Evolutionary conservation across 2,888 invertebrate genomes (phyloP).

Genomic region (Cantharis lateralis): DNA sequence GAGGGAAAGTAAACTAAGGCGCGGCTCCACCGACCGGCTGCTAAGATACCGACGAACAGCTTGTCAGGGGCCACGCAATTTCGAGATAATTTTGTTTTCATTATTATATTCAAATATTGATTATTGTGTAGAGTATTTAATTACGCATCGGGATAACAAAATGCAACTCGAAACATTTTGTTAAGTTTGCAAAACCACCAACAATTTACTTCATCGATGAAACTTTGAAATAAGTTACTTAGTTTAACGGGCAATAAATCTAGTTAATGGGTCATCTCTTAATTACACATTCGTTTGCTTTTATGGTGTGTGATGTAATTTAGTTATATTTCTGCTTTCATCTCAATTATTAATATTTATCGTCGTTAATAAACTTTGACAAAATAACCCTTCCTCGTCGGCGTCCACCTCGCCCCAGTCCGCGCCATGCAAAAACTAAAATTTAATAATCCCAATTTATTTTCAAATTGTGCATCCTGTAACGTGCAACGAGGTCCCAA

Average conservation of each 20-base stretch:
- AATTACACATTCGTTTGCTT: constrained; percentile 27
- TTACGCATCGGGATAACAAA: constrained; percentile 1
- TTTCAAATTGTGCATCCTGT: background rate
- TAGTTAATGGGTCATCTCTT: constrained; percentile 27
- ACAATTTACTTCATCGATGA: constrained; percentile 11
- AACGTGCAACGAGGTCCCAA: background rate
- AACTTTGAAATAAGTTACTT: constrained; percentile 16
- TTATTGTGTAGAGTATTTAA: constrained; percentile 8
- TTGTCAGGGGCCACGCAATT: constrained; percentile 28
- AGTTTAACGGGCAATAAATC: constrained; percentile 19
- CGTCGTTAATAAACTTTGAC: constrained; percentile 1
- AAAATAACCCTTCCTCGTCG: background rate
- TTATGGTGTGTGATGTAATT: constrained; percentile 23
- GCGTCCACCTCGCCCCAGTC: background rate
- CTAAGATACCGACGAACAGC: constrained; percentile 32
- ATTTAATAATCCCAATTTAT: background rate
- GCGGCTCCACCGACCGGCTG: constrained; percentile 31
- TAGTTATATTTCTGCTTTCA: constrained; percentile 26
- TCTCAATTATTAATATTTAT: constrained; percentile 24
- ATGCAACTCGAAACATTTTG: background rate
- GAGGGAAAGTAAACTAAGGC: constrained; percentile 34
- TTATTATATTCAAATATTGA: constrained; percentile 27
- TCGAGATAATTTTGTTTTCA: constrained; percentile 29
- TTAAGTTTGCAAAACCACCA: constrained; percentile 2
- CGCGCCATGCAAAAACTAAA: background rate